phyloP scores from a whole-genome alignment of 1,140 invertebrate genomes.

The Scylla paramamosain region DNA sequence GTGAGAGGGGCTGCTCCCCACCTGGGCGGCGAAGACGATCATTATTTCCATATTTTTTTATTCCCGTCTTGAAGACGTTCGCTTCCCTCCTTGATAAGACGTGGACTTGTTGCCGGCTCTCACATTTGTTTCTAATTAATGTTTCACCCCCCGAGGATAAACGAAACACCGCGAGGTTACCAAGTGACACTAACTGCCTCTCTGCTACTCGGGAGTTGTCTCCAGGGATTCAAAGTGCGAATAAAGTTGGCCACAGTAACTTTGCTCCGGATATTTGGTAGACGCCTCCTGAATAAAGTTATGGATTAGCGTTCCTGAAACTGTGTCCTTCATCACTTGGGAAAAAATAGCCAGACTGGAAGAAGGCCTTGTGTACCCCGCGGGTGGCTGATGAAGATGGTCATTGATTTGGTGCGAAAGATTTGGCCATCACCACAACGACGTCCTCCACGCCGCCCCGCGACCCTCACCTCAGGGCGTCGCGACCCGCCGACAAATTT shows the following conservation, averaged over 20 bases:
- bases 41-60: conserved; percentile 5
- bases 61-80: conserved; percentile 13
- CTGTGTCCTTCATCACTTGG: too few species aligned
- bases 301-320: too few species aligned
- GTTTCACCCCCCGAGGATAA: neutral
- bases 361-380: neutral
- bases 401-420: neutral
- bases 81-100: neutral
- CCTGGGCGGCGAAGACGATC: neutral
- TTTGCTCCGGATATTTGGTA: too few species aligned
- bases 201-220: too few species aligned
- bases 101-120: neutral
- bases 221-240: too few species aligned
- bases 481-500: neutral
- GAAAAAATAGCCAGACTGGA: neutral
- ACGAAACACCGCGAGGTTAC: neutral
- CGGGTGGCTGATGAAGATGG: neutral
- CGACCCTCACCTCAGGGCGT: conserved; percentile 15
- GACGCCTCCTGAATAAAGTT: too few species aligned
- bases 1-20: neutral
- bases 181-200: neutral
- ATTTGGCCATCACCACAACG: neutral
- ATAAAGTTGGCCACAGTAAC: too few species aligned
- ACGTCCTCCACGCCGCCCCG: neutral
- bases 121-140: conserved; percentile 18